Evolutionary conservation across 2,113 vertebrate species (phyloP), one percentile per base, ranked within the genome.

Genomic region (Nycticorax nycticorax): DNA sequence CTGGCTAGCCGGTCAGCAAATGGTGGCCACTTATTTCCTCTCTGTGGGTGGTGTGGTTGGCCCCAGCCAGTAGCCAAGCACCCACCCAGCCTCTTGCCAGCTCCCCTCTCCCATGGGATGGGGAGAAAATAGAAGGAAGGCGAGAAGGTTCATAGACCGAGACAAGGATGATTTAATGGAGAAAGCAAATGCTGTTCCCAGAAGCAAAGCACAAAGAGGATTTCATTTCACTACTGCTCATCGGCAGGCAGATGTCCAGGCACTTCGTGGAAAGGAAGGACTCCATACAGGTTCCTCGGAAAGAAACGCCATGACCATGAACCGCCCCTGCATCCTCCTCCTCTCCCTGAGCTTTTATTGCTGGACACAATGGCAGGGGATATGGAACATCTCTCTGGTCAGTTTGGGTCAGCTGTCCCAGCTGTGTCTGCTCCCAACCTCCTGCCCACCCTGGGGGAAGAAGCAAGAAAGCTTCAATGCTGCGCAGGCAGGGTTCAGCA

Each of bases 391-490:
- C 32, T 28, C 59, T 52, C 33, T 28, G 59, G 28, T 77, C 39
- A 37, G 53, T 55, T 37, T 72, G 57, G 53, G 62, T 24, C 63
- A 22, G 57, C 75, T 89, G 13, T 56, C 24, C 72, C 24, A 21
- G 48, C 62, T 55, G 19, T 30, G n/a, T 5, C 15, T 0, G 1
- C 43, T 17, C 37, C 57, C 28, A 50, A 39, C 21, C 18, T 71
- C 1, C 1, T 79, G 69, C 33, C 17, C 15, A 7, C 1, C 6
- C 6, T 0, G 0, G 21, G 5, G 9, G 15, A 56, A 69, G 43
- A 67, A 59, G 63, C 3, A 3, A 41, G 41, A 59, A 48, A 32
- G 12, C 39, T 55, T 55, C 27, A 13, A 0, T 4, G 26, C 43
- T 35, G 19, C 10, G 26, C 53, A 55, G n/a, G 39, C 24, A 10